phyloP scores from a whole-genome alignment of 2,113 vertebrate genomes.

The mouse (Mus musculus) region GRCm39 chr6:110110501-110111000 shows the following conservation, averaged over 20 bases:
- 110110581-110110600: background rate
- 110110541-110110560: background rate
- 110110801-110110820: background rate
- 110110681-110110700: conserved; percentile 50
- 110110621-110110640: conserved; percentile 30
- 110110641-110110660: conserved; percentile 59
- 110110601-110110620: conserved; percentile 37
- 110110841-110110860: background rate
- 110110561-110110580: conserved; percentile 54
- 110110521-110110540: background rate
- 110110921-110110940: background rate
- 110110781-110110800: background rate
- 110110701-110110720: conserved; percentile 46
- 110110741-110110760: conserved; percentile 40
- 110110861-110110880: background rate
- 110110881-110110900: background rate
- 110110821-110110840: background rate
- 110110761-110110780: background rate
- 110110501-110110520: background rate
- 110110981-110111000: too few relatives aligned
- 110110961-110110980: background rate
- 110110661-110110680: conserved; percentile 68
- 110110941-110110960: background rate
- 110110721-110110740: conserved; percentile 69
- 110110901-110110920: background rate